Percentiles rank a stretch among this genome's conserved stretches.
Conservation (phyloP, 2,113 vertebrate genomes). For the Cyanoramphus novaezelandiae region DNA sequence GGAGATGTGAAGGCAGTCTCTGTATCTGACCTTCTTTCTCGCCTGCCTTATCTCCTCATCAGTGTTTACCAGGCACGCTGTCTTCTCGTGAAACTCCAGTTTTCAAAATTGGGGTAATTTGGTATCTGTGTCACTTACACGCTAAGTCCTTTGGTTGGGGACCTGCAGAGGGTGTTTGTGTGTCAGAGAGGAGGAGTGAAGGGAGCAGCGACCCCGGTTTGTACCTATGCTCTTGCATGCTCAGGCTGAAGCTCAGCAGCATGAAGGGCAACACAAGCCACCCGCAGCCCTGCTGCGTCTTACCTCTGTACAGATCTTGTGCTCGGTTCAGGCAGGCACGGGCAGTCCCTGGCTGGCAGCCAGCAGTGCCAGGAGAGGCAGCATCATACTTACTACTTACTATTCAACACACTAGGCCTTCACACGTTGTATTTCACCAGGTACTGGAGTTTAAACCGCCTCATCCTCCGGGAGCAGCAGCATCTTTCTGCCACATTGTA, state of each 20-base stretch:
- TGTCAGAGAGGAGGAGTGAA: accelerated
- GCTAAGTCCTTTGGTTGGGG: accelerated
- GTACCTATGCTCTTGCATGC: accelerated
- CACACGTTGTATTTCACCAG: accelerated
- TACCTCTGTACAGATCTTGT: background rate
- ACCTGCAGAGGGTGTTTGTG: background rate
- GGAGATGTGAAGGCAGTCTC: background rate
- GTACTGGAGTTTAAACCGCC: background rate
- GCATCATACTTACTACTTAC: background rate
- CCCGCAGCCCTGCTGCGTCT: background rate
- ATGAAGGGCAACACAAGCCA: background rate
- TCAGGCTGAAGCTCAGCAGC: accelerated
- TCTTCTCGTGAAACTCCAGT: background rate
- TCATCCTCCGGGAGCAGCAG: background rate
- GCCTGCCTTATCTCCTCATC: background rate
- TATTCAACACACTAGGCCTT: no score
- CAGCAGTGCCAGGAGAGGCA: background rate
- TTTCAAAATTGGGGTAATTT: accelerated
- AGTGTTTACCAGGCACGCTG: accelerated
- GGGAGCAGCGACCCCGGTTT: accelerated
- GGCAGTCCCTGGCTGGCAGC: background rate
- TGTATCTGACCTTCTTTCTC: accelerated
- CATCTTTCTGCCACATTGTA: background rate
- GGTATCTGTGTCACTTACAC: accelerated
- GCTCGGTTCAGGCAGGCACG: background rate